Evolutionary conservation across 2,888 invertebrate genomes (phyloP).

Genomic region (Dione vanillae): DNA sequence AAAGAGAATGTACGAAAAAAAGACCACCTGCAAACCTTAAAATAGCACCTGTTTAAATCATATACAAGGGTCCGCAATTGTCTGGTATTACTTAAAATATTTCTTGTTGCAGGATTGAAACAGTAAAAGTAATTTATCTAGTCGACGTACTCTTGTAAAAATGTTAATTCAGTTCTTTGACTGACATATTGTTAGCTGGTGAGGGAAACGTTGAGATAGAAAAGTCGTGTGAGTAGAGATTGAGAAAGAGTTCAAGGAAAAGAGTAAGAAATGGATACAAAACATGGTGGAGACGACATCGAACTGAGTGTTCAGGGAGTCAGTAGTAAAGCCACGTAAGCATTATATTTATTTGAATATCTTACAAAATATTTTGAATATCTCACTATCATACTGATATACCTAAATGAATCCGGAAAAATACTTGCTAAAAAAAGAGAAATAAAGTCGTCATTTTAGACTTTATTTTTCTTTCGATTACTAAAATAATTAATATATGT

Average conservation of each 20-base stretch:
- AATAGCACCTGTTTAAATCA: too few relatives aligned
- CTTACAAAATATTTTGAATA: too few relatives aligned
- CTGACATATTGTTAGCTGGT: slow-evolving; percentile 43
- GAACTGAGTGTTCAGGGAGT: slow-evolving; percentile 76
- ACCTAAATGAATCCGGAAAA: too few relatives aligned
- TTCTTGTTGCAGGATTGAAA: slow-evolving; percentile 67
- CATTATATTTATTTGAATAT: not conserved
- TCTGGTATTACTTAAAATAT: not conserved
- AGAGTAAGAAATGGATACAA: slow-evolving; percentile 69
- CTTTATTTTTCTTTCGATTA: not conserved
- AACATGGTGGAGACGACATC: slow-evolving; percentile 73
- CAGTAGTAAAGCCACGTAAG: slow-evolving; percentile 70
- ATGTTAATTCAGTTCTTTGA: slow-evolving; percentile 73
- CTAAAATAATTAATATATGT: too few relatives aligned
- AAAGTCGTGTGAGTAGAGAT: slow-evolving; percentile 48
- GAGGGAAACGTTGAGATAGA: slow-evolving; percentile 45
- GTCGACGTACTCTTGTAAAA: slow-evolving; percentile 67
- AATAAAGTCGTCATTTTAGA: too few relatives aligned
- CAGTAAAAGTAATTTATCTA: slow-evolving; percentile 59
- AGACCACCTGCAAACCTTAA: too few relatives aligned
- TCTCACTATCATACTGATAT: too few relatives aligned
- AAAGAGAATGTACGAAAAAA: too few relatives aligned
- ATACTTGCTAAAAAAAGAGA: too few relatives aligned
- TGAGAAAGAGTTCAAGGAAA: slow-evolving; percentile 42
- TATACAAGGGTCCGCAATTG: too few relatives aligned